Evolutionary conservation across 2,797 vertebrate species (phyloP), one percentile per base, ranked within the genome.

Genomic region (Dermochelys coriacea): DNA sequence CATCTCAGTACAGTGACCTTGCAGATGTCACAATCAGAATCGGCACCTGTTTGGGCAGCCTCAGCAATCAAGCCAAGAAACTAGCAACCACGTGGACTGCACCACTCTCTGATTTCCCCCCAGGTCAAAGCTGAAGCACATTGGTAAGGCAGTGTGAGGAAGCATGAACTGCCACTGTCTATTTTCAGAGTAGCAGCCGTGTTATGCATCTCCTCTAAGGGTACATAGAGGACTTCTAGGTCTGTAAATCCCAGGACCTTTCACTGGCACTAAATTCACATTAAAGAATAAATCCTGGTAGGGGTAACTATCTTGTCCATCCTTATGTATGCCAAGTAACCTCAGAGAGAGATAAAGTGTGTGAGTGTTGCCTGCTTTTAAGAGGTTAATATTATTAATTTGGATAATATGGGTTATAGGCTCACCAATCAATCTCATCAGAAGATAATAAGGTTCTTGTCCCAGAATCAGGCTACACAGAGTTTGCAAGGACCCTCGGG

Each of bases 11-110:
- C 2, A 89, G 31, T 8, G 51, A 82, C 12, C n/a, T 59, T 47
- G 9, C 47, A 45, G 61, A 3, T 8, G 61, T 12, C 54, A 0
- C 80, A 47, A 31, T 23, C 34, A n/a, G 57, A 34, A 61, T 61
- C 37, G 19, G 80, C 19, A 61, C 16, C 8, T 12, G 0, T 0
- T 14, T n/a, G 19, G 45, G 14, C 54, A 0, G 0, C 11, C 61
- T 68, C n/a, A 85, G 49, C 14, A 1, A 0, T 47, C 51, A 34
- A 85, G 1, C 14, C 21, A 19, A 90, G 25, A 41, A 96, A 54
- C 47, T 6, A 47, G 21, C 0, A 1, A 57, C 15, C 12, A 59
- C 16, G 6, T 57, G 50, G 77, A 91, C 14, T 68, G 52, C 57
- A 61, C 3, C 29, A 34, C 57, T 15, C 29, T 61, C 57, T 61